Conservation (phyloP, 2,797 vertebrate species). For the Rhincodon typus region DNA sequence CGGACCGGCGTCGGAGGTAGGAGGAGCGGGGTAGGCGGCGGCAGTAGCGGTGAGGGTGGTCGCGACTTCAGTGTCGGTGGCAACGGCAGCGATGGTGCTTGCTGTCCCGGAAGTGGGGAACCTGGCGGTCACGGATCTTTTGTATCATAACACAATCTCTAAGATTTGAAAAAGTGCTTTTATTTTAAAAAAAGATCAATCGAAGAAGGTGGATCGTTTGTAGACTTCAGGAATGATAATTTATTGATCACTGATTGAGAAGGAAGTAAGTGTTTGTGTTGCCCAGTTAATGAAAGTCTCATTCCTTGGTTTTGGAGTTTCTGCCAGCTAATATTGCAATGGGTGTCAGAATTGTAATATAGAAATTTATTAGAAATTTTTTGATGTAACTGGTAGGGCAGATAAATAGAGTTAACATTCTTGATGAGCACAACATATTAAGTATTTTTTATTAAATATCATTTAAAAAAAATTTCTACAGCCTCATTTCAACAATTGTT, state of each 20-base stretch:
- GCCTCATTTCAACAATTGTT: neutral
- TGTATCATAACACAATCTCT: neutral
- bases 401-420: too few relatives aligned
- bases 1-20: too few relatives aligned
- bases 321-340: neutral
- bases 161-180: neutral
- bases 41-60: too few relatives aligned
- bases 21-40: too few relatives aligned
- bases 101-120: too few relatives aligned
- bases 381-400: too few relatives aligned
- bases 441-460: neutral
- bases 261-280: neutral
- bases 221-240: neutral
- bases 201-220: neutral
- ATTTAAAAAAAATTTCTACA: neutral
- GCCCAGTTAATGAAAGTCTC: neutral
- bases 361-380: neutral
- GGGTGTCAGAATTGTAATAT: neutral
- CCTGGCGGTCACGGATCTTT: too few relatives aligned
- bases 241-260: neutral
- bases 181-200: neutral
- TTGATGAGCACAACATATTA: neutral
- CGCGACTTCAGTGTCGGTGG: too few relatives aligned
- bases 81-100: too few relatives aligned
- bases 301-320: neutral